A percentile compares a stretch with the other conserved stretches of the same genome.
Conservation (phyloP, 2,797 vertebrate species). For the Typhlichthys subterraneus region DNA sequence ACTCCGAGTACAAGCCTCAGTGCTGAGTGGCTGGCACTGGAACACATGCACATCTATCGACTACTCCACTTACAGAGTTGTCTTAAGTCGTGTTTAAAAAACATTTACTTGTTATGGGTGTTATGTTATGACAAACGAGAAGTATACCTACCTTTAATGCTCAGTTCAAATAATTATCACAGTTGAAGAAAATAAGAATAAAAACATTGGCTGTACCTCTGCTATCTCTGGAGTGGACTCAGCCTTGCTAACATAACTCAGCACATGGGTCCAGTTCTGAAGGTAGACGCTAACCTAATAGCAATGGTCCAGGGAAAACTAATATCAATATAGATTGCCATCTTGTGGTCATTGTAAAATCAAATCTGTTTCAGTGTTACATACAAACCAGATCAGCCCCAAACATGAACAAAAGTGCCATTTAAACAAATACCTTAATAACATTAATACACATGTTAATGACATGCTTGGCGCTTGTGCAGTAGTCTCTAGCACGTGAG, state of each 20-base stretch:
- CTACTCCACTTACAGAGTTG: too few relatives aligned
- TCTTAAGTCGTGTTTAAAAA: too few relatives aligned
- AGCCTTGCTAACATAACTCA: slow-evolving; percentile 91
- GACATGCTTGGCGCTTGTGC: slow-evolving; percentile 90
- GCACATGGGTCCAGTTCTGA: slow-evolving; percentile 91
- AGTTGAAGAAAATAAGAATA: too few relatives aligned
- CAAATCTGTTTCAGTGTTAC: background rate
- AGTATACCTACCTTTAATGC: too few relatives aligned
- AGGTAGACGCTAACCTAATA: slow-evolving; percentile 89
- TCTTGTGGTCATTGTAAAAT: slow-evolving; percentile 1
- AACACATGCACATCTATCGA: too few relatives aligned
- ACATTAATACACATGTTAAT: slow-evolving; percentile 94
- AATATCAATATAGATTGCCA: slow-evolving; percentile 5
- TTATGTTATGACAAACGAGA: too few relatives aligned
- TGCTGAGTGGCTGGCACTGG: too few relatives aligned
- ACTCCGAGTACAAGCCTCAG: too few relatives aligned
- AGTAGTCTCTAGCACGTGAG: slow-evolving; percentile 88
- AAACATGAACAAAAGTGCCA: background rate
- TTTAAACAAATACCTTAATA: slow-evolving; percentile 81
- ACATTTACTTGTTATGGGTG: too few relatives aligned
- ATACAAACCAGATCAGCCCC: background rate
- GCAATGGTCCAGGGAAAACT: background rate
- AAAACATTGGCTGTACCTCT: slow-evolving; percentile 69
- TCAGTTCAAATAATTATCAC: background rate
- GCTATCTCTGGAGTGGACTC: slow-evolving; percentile 92